phyloP scores from a whole-genome alignment of 2,797 vertebrate species.

The Sebastes goodei region DNA sequence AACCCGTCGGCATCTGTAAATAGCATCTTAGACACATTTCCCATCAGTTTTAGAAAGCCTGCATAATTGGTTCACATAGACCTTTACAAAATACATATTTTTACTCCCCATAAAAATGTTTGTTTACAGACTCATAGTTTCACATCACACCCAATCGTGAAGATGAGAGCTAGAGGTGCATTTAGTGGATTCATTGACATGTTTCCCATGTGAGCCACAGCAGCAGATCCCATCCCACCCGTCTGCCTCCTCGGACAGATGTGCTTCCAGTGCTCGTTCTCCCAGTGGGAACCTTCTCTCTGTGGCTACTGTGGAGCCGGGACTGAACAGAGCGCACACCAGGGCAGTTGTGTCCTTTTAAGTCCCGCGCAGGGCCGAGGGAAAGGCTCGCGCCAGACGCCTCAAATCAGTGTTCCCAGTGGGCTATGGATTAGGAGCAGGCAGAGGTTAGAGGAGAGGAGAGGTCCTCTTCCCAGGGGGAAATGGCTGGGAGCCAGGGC shows the following conservation, averaged over 20 bases:
- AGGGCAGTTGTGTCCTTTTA: slow-evolving; percentile 77
- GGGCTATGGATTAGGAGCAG: slow-evolving; percentile 74
- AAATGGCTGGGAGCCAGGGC: slow-evolving; percentile 65
- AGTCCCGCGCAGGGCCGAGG: slow-evolving; percentile 68
- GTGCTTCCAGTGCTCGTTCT: slow-evolving; percentile 53
- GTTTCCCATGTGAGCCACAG: slow-evolving; percentile 67
- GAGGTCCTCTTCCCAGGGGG: slow-evolving; percentile 79
- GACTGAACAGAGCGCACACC: slow-evolving; percentile 66
- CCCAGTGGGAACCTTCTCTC: slow-evolving; percentile 73
- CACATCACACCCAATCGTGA: slow-evolving; percentile 69
- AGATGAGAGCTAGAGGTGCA: slow-evolving; percentile 67
- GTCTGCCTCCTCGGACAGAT: slow-evolving; percentile 62
- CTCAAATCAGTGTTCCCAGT: slow-evolving; percentile 75
- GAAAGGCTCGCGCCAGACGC: slow-evolving; percentile 72
- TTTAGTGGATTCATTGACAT: slow-evolving; percentile 64
- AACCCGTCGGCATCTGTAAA: slow-evolving; percentile 52
- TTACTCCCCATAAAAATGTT: slow-evolving; percentile 33
- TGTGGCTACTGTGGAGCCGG: slow-evolving; percentile 74
- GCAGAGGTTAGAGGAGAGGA: slow-evolving; percentile 75
- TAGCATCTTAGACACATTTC: slow-evolving; percentile 44
- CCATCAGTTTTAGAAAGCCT: slow-evolving; percentile 24
- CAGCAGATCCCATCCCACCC: slow-evolving; percentile 63
- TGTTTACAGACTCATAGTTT: slow-evolving; percentile 66
- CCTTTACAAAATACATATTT: not conserved
- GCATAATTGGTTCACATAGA: slow-evolving; percentile 32